These are phyloP conservation scores for Chloroceryle inda DNA, from an alignment of 2,797 vertebrate genomes.

Conservation along the genomic window DNA sequence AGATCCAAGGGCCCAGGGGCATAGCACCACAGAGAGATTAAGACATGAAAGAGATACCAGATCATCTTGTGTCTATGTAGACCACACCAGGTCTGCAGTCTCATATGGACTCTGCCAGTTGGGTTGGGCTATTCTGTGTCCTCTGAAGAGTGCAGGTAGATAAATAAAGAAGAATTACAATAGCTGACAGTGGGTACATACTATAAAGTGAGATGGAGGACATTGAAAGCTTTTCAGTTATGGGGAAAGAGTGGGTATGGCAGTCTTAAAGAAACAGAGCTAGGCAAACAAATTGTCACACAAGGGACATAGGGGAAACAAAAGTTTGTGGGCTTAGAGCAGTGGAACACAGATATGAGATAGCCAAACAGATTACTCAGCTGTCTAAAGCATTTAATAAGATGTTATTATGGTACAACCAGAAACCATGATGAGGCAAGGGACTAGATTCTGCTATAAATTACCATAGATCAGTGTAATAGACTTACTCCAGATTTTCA, in stretches of 20 bases:
- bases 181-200: background rate
- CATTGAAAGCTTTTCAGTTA: background rate
- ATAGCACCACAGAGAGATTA: background rate
- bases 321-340: background rate
- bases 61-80: background rate
- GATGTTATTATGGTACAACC: background rate
- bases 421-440: background rate
- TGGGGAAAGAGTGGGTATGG: background rate
- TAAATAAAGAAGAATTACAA: background rate
- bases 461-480: background rate
- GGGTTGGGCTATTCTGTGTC: background rate
- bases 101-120: background rate
- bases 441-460: background rate
- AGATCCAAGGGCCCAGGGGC: background rate
- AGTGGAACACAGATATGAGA: background rate
- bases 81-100: background rate
- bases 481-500: background rate
- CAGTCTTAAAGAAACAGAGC: background rate
- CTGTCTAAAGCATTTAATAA: background rate
- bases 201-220: background rate
- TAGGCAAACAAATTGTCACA: background rate
- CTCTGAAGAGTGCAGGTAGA: background rate
- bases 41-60: background rate
- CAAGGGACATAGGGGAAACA: background rate
- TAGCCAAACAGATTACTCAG: background rate